Evolutionary conservation across 2,888 invertebrate species (phyloP).

Genomic region (Isotomurus palustris): DNA sequence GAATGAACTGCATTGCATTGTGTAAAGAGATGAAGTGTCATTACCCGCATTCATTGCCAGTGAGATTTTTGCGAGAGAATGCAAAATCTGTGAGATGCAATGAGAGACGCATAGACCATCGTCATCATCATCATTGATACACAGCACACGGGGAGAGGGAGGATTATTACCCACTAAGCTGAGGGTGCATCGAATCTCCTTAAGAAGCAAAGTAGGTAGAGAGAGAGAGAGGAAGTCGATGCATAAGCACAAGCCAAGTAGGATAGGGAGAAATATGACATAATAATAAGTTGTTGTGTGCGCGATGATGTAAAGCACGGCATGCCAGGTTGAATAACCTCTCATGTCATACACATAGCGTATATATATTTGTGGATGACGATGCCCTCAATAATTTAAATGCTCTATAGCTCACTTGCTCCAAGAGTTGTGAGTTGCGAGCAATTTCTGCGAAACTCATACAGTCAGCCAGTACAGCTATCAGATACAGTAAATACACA

Average conservation of each 20-base stretch:
- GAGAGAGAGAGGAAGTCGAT: constrained; percentile 6
- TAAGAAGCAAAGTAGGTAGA: neutral
- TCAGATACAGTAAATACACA: too few relatives aligned
- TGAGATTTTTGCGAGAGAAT: neutral
- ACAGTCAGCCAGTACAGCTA: too few relatives aligned
- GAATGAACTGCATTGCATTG: neutral
- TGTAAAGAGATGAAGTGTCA: too few relatives aligned
- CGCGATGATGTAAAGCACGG: constrained; percentile 9
- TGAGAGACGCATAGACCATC: neutral
- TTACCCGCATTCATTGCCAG: constrained; percentile 5
- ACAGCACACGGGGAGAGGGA: neutral
- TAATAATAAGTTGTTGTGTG: constrained; percentile 12
- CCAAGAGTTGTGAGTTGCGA: too few relatives aligned
- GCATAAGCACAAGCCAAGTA: neutral
- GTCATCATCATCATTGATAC: neutral
- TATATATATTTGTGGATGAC: neutral
- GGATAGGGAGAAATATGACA: constrained; percentile 7
- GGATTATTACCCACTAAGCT: neutral
- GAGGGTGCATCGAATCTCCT: neutral
- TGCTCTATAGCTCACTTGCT: too few relatives aligned
- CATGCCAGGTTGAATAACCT: constrained; percentile 10
- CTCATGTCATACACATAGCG: constrained; percentile 2
- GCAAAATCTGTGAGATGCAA: neutral
- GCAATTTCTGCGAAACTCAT: too few relatives aligned
- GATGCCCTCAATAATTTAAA: constrained; percentile 15